phyloP scores from a whole-genome alignment of 2,113 vertebrate species.

The Coptodon bakossiorum region DNA sequence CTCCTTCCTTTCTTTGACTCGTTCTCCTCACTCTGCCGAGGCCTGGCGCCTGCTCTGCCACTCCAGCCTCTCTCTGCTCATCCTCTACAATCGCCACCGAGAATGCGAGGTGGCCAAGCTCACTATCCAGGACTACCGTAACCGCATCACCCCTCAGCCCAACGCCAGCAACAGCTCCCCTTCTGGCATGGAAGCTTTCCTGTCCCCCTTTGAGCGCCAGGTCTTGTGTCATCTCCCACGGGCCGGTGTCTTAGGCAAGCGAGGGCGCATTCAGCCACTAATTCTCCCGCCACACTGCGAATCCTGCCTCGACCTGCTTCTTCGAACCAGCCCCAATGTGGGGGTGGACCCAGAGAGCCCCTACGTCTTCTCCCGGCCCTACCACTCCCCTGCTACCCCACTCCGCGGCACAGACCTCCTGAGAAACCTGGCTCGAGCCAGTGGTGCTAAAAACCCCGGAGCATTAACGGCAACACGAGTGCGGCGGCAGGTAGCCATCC shows the following conservation, averaged over 20 bases:
- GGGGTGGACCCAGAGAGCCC: conserved; percentile 75
- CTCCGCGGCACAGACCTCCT: conserved; percentile 73
- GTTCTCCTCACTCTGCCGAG: conserved; percentile 66
- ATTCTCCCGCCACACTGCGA: conserved; percentile 72
- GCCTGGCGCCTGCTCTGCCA: conserved; percentile 77
- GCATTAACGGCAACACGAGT: conserved; percentile 63
- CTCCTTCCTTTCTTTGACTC: conserved; percentile 67
- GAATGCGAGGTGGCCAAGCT: conserved; percentile 78
- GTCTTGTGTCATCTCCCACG: conserved; percentile 68
- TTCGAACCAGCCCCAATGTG: conserved; percentile 71
- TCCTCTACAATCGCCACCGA: conserved; percentile 75
- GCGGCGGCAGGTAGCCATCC: conserved; percentile 73
- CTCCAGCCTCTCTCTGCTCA: conserved; percentile 74
- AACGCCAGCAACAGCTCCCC: background rate
- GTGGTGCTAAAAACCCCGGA: conserved; percentile 68
- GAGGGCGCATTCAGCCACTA: conserved; percentile 68
- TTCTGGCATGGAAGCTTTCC: conserved; percentile 52
- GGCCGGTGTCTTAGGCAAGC: conserved; percentile 70
- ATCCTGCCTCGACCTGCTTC: conserved; percentile 71
- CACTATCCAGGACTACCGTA: conserved; percentile 69
- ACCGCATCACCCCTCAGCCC: conserved; percentile 24
- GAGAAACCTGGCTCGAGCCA: conserved; percentile 68
- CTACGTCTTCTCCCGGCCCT: conserved; percentile 74
- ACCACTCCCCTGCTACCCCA: conserved; percentile 74
- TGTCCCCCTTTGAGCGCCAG: conserved; percentile 72